Percentiles rank a stretch among this genome's conserved stretches.
Evolutionary conservation across 2,888 invertebrate species (phyloP).

Genomic region (Nephrotoma appendiculata): DNA sequence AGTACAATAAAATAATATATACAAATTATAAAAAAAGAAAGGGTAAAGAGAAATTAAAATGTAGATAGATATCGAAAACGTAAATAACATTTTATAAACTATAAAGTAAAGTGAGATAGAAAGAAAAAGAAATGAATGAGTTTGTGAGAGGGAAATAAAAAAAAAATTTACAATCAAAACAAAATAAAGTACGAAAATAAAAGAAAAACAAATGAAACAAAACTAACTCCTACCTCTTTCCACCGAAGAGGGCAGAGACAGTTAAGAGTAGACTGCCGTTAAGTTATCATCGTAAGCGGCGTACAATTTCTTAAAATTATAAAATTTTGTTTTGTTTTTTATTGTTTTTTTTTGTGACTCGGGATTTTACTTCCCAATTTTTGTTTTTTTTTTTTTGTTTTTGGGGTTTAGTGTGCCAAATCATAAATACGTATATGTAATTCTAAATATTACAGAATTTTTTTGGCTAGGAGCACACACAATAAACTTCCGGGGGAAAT

Average conservation of each 20-base stretch:
- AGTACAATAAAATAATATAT: background rate
- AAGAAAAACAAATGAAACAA: background rate
- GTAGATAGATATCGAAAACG: background rate
- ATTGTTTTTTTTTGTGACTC: background rate
- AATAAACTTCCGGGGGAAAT: background rate
- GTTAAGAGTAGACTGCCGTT: slow-evolving; percentile 2
- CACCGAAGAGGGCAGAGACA: slow-evolving; percentile 1
- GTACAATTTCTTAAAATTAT: background rate
- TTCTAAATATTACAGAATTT: background rate
- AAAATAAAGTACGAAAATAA: background rate
- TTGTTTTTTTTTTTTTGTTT: background rate
- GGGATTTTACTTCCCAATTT: no score
- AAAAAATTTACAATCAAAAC: background rate
- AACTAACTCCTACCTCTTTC: slow-evolving; percentile 4
- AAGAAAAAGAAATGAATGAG: background rate
- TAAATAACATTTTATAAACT: background rate
- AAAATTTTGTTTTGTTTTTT: background rate
- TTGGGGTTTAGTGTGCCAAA: background rate
- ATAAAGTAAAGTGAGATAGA: background rate
- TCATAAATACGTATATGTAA: background rate
- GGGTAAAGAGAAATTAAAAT: background rate
- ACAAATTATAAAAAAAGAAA: background rate
- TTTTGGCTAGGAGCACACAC: background rate
- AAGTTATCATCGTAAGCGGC: background rate
- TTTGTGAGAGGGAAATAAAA: background rate